Conservation (phyloP, 2,113 vertebrate genomes). For the Scortum barcoo region DNA sequence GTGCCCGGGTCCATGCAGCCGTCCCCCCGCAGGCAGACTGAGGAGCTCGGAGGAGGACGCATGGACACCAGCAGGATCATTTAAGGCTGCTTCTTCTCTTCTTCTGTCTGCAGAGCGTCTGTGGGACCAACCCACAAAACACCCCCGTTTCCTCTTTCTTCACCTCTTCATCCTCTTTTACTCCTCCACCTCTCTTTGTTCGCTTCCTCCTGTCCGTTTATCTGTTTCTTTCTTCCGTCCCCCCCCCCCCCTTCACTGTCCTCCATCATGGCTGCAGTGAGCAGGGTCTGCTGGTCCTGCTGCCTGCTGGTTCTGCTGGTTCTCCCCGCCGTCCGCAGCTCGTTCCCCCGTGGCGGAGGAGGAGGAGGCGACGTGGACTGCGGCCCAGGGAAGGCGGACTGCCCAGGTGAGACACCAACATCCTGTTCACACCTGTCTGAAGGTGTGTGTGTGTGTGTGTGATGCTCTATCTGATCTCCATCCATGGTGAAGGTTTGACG, state of each 20-base stretch:
- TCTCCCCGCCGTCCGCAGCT: slow-evolving; percentile 76
- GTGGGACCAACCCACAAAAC: neutral
- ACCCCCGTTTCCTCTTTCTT: neutral
- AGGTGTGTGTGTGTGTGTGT: neutral
- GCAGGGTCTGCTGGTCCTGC: slow-evolving; percentile 63
- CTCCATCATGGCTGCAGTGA: slow-evolving; percentile 68
- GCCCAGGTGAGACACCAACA: slow-evolving; percentile 80
- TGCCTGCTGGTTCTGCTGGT: slow-evolving; percentile 79
- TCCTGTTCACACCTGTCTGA: slow-evolving; percentile 15
- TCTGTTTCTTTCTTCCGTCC: neutral
- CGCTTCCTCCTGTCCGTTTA: neutral
- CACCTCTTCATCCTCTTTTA: neutral
- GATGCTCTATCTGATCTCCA: neutral
- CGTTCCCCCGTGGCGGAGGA: slow-evolving; percentile 80
- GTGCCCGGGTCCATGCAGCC: neutral
- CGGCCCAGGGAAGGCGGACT: slow-evolving; percentile 82
- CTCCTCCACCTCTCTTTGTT: neutral
- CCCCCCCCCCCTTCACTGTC: neutral
- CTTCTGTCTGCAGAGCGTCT: neutral
- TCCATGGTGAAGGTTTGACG: neutral
- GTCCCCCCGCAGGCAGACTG: neutral
- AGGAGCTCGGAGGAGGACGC: neutral
- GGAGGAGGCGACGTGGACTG: slow-evolving; percentile 74
- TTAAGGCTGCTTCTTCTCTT: neutral
- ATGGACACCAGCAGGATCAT: neutral